Percentiles rank a stretch among this genome's conserved stretches.
phyloP scores from a whole-genome alignment of 2,113 vertebrate species.

The Ctenodactylus gundi region DNA sequence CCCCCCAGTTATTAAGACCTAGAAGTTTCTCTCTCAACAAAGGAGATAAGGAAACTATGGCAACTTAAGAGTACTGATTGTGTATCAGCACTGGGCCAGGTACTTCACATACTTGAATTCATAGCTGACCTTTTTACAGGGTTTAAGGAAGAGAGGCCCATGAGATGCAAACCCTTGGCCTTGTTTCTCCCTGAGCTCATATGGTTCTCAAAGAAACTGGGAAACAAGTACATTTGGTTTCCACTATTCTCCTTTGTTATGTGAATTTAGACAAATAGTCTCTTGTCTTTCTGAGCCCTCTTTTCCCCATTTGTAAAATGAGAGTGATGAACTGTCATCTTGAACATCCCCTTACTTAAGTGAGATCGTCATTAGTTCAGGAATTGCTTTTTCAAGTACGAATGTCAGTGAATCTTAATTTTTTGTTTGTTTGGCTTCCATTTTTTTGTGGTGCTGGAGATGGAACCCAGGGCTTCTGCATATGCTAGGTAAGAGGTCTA shows the following conservation, averaged over 20 bases:
- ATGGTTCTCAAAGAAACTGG: conserved; percentile 11
- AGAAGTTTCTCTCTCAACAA: not conserved
- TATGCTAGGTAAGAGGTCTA: not conserved
- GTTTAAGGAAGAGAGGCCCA: not conserved
- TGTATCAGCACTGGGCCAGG: not conserved
- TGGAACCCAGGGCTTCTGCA: not conserved
- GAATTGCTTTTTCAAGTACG: not conserved
- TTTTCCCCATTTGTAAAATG: conserved; percentile 6
- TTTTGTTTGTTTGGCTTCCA: not conserved
- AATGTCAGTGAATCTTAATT: not conserved
- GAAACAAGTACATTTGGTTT: conserved; percentile 33
- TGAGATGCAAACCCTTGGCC: not conserved
- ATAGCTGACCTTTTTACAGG: not conserved
- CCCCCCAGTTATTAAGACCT: not conserved
- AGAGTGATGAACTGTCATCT: conserved; percentile 32
- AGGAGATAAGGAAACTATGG: not conserved
- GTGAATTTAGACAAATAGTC: not conserved
- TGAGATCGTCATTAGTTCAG: not conserved
- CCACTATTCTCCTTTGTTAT: conserved; percentile 8
- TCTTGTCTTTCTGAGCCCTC: not conserved
- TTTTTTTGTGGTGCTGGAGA: not conserved
- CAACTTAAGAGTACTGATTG: not conserved
- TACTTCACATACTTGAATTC: not conserved
- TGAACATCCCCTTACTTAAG: conserved; percentile 29
- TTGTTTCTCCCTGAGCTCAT: not conserved